Evolutionary conservation across 2,888 invertebrate genomes (phyloP).

Genomic region (Caenorhabditis sp.): DNA sequence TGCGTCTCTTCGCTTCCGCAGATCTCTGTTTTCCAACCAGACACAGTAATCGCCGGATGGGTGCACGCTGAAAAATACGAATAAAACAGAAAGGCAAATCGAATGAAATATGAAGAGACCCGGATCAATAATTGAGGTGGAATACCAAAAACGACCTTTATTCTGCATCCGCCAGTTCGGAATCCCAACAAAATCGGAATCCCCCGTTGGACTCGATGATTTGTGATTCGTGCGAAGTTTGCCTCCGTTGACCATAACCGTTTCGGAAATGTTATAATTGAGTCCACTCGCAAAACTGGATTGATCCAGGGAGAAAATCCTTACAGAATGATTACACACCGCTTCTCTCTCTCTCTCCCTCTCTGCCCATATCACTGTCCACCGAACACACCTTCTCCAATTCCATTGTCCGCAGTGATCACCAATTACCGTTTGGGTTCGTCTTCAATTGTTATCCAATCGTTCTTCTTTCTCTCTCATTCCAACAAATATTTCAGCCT

Average conservation of each 20-base stretch:
- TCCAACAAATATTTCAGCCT: conserved; percentile 51
- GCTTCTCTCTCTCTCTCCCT: too few relatives aligned
- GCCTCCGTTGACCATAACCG: conserved; percentile 37
- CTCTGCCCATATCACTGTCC: conserved; percentile 22
- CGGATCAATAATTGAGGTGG: conserved; percentile 46
- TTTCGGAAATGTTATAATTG: conserved; percentile 33
- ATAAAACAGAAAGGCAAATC: conserved; percentile 30
- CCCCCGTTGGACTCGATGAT: conserved; percentile 20
- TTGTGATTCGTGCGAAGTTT: conserved; percentile 26
- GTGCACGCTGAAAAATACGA: conserved; percentile 31
- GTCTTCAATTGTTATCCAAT: conserved; percentile 46
- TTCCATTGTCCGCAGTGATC: conserved; percentile 53
- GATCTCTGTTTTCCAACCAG: conserved; percentile 18
- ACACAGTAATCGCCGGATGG: conserved; percentile 38
- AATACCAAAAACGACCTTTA: conserved; percentile 40
- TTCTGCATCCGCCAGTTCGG: conserved; percentile 1
- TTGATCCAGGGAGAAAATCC: not conserved
- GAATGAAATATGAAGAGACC: conserved; percentile 9
- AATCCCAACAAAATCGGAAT: not conserved
- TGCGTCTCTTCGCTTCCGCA: conserved; percentile 23
- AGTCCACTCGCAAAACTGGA: conserved; percentile 12
- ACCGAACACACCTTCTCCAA: conserved; percentile 42
- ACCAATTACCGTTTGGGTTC: conserved; percentile 54
- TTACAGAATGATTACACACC: conserved; percentile 48
- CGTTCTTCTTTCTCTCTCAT: conserved; percentile 18